Evolutionary conservation across 2,888 invertebrate species (phyloP).

Genomic region (Alsophila aescularia): DNA sequence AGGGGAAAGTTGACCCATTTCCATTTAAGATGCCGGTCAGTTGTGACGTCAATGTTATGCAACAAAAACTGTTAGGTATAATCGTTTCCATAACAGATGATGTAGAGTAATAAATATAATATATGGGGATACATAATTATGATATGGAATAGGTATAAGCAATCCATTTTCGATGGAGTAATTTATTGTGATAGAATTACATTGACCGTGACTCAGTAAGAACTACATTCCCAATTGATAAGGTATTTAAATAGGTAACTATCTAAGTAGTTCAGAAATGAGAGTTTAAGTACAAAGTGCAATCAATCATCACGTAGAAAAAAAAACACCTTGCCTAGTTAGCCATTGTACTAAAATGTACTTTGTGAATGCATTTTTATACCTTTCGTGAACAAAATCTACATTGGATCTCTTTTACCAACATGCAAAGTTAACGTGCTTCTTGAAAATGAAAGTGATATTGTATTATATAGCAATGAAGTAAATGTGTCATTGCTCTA

Average conservation of each 20-base stretch:
- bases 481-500: slow-evolving; percentile 4
- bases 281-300: slow-evolving; percentile 2
- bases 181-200: slow-evolving; percentile 37
- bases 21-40: slow-evolving; percentile 57
- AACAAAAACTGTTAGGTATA: slow-evolving; percentile 42
- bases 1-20: slow-evolving; percentile 75
- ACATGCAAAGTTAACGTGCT: slow-evolving; percentile 32
- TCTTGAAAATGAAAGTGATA: too few species aligned
- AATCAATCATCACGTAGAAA: neutral
- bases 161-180: slow-evolving; percentile 30
- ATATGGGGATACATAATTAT: slow-evolving; percentile 41
- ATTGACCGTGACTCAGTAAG: slow-evolving; percentile 43
- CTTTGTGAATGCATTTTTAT: slow-evolving; percentile 34
- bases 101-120: slow-evolving; percentile 65
- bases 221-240: slow-evolving; percentile 5
- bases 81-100: slow-evolving; percentile 51
- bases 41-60: slow-evolving; percentile 72
- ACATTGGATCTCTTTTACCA: slow-evolving; percentile 44
- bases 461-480: slow-evolving; percentile 8
- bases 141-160: slow-evolving; percentile 35
- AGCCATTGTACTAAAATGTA: neutral
- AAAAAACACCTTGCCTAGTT: neutral
- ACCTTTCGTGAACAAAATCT: slow-evolving; percentile 47
- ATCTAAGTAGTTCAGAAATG: slow-evolving; percentile 8
- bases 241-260: too few species aligned